phyloP scores from a whole-genome alignment of 2,888 invertebrate genomes.

The Panzeria rudis region DNA sequence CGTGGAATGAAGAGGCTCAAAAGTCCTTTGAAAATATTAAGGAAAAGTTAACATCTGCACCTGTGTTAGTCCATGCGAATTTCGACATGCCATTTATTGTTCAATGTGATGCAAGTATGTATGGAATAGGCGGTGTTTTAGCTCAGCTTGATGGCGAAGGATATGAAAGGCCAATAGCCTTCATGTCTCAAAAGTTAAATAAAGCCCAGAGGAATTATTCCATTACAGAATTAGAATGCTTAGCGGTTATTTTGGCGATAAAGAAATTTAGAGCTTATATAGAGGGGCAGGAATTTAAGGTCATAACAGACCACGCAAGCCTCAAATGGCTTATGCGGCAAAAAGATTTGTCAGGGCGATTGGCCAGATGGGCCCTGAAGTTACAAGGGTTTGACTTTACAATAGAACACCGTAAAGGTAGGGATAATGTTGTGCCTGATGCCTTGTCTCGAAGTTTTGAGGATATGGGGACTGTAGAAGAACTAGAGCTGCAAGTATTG shows the following conservation, averaged over 20 bases:
- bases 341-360: too few relatives aligned
- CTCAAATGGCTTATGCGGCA: too few relatives aligned
- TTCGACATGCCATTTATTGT: neutral
- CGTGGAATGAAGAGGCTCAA: neutral
- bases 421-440: too few relatives aligned
- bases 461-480: neutral
- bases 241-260: neutral
- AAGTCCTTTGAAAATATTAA: neutral
- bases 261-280: too few relatives aligned
- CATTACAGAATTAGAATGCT: neutral
- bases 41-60: neutral
- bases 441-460: neutral
- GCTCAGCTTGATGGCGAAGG: constrained; percentile 4
- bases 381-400: too few relatives aligned
- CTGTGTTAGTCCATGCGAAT: neutral
- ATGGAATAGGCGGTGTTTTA: neutral
- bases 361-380: too few relatives aligned
- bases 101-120: constrained; percentile 11
- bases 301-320: too few relatives aligned
- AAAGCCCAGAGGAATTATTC: neutral
- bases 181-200: constrained; percentile 6
- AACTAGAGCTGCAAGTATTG: neutral
- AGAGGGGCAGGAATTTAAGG: too few relatives aligned
- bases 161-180: neutral
- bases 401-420: too few relatives aligned